Conservation (phyloP, 1,140 invertebrate species). For the Plutomurus gul region DNA sequence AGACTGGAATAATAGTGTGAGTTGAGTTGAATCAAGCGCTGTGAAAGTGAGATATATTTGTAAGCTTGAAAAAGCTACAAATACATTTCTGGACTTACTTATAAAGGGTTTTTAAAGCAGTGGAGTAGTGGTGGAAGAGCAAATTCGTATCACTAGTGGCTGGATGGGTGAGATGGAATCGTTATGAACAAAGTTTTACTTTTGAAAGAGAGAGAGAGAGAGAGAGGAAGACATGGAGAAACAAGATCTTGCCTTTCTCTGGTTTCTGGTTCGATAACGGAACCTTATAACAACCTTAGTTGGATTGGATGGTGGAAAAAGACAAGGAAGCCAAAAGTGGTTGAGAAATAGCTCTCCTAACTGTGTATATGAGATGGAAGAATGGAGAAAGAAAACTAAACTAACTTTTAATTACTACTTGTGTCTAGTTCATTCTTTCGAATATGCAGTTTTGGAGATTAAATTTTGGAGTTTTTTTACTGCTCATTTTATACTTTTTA, state of each 20-base stretch:
- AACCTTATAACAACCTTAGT: slow-evolving; percentile 3
- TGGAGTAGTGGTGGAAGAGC: too few species aligned
- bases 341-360: slow-evolving; percentile 18
- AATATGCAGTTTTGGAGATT: slow-evolving; percentile 46
- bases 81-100: too few species aligned
- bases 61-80: too few species aligned
- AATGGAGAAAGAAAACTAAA: slow-evolving; percentile 45
- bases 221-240: slow-evolving; percentile 5
- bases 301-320: neutral
- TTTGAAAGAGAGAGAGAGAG: neutral
- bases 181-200: slow-evolving; percentile 22
- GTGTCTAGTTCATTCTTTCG: slow-evolving; percentile 46
- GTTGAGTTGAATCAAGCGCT: neutral
- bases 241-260: slow-evolving; percentile 21
- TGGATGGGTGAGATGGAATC: neutral
- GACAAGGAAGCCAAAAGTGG: neutral
- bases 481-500: slow-evolving; percentile 41
- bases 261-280: slow-evolving; percentile 27
- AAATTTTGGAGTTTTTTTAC: slow-evolving; percentile 42
- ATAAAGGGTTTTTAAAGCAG: too few species aligned
- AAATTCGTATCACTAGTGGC: neutral
- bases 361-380: slow-evolving; percentile 26
- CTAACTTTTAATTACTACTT: slow-evolving; percentile 52
- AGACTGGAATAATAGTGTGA: too few species aligned
- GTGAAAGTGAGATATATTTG: too few species aligned